Conservation (phyloP, 2,113 vertebrate species). For the Camelus dromedarius region DNA sequence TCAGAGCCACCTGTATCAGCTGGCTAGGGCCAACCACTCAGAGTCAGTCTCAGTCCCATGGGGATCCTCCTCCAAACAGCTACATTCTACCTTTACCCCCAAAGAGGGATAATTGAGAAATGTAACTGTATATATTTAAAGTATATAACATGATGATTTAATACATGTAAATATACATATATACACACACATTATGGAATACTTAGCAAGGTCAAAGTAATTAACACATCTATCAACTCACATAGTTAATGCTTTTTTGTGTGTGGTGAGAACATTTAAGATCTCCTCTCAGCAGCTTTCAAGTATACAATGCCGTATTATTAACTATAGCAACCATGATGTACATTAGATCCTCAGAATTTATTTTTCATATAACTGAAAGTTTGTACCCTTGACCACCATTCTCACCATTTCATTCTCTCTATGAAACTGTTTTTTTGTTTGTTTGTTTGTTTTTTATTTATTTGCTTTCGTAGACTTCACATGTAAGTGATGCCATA, state of each 20-base stretch:
- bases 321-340: neutral
- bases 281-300: neutral
- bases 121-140: neutral
- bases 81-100: neutral
- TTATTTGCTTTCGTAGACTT: too few species aligned
- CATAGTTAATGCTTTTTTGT: neutral
- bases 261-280: neutral
- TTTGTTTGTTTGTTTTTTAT: too few species aligned
- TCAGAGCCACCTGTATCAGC: neutral
- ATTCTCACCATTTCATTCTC: neutral
- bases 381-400: neutral
- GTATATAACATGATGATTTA: neutral
- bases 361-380: neutral
- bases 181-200: neutral
- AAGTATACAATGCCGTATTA: neutral
- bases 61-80: neutral
- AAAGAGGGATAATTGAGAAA: neutral
- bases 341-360: neutral
- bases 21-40: neutral
- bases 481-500: too few species aligned
- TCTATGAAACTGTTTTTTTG: neutral
- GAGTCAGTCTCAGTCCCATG: neutral
- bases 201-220: neutral
- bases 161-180: neutral
- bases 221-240: neutral